Evolutionary conservation across 1,140 invertebrate genomes (phyloP).

Genomic region (Apis cerana): DNA sequence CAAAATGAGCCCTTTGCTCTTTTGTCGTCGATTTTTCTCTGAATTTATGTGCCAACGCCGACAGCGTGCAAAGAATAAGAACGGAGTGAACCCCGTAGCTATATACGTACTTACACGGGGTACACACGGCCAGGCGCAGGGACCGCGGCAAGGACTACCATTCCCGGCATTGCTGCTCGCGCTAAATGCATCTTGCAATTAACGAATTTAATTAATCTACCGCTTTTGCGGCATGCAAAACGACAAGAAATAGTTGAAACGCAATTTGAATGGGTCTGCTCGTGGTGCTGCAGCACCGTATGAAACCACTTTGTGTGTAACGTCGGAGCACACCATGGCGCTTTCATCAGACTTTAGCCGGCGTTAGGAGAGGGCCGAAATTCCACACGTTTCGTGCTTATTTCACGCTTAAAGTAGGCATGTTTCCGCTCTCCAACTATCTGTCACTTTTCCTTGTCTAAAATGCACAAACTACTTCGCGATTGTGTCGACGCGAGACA

Average conservation of each 20-base stretch:
- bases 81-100: conserved; percentile 10
- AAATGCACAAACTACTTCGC: not conserved
- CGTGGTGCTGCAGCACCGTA: conserved; percentile 32
- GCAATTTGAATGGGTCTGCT: conserved; percentile 70
- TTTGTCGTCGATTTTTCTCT: conserved; percentile 42
- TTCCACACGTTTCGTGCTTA: conserved; percentile 45
- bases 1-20: conserved; percentile 47
- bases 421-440: conserved; percentile 14
- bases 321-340: conserved; percentile 42
- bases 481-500: not conserved
- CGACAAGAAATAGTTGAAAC: conserved; percentile 75
- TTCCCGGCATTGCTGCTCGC: conserved; percentile 10
- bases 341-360: conserved; percentile 43
- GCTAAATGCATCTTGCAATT: conserved; percentile 78
- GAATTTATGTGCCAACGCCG: conserved; percentile 46
- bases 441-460: conserved; percentile 13
- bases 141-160: conserved; percentile 34
- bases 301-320: conserved; percentile 65
- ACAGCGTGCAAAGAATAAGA: conserved; percentile 37
- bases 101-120: not conserved
- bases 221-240: conserved; percentile 67
- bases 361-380: conserved; percentile 28
- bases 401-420: conserved; percentile 41
- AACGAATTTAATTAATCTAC: conserved; percentile 80
- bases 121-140: conserved; percentile 5